Evolutionary conservation across 2,888 invertebrate genomes (phyloP).

Genomic region (Tinea trinotella): DNA sequence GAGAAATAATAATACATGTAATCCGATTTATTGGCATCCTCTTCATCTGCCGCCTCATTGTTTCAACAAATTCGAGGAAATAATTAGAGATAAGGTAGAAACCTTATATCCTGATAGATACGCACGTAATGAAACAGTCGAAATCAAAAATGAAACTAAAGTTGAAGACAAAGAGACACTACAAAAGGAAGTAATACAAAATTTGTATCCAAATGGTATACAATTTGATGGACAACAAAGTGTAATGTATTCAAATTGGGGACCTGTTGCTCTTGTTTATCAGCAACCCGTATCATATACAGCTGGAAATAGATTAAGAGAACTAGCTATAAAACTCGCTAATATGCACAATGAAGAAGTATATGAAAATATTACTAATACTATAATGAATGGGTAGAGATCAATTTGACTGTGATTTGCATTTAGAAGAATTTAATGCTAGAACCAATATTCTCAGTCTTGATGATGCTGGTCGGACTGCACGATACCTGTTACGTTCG

Average conservation of each 20-base stretch:
- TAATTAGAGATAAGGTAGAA: not conserved
- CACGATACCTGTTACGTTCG: too few species aligned
- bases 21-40: slow-evolving; percentile 56
- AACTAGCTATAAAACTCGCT: not conserved
- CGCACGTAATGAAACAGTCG: not conserved
- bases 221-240: slow-evolving; percentile 27
- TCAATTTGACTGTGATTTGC: too few species aligned
- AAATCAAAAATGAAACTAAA: not conserved
- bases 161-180: not conserved
- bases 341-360: not conserved
- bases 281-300: slow-evolving; percentile 46
- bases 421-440: too few species aligned
- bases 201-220: not conserved
- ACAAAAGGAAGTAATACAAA: not conserved
- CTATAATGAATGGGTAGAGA: too few species aligned
- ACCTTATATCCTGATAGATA: not conserved
- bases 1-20: slow-evolving; percentile 44
- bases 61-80: slow-evolving; percentile 38
- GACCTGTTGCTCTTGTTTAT: slow-evolving; percentile 43
- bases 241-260: slow-evolving; percentile 39
- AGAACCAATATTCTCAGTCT: too few species aligned
- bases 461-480: too few species aligned
- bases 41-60: slow-evolving; percentile 52
- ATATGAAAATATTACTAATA: not conserved
- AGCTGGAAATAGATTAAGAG: slow-evolving; percentile 7